Base-by-base conservation (phyloP, 1,140 invertebrate genomes). In the Yoshiicerus persimilis region DNA sequence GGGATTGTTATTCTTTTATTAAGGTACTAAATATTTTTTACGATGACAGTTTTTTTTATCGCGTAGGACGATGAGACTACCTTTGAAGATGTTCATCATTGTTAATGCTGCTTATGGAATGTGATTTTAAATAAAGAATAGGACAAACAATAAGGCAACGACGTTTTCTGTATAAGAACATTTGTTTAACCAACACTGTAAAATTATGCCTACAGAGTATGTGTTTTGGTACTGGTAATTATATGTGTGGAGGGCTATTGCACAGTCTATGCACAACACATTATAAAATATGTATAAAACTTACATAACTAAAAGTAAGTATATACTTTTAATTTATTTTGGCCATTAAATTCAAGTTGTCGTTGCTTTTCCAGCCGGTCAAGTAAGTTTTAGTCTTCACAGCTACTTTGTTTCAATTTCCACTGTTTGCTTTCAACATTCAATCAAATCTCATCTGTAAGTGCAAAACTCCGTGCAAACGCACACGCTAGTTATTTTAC, bases 21-120 rank as follows among this genome's bases (percentile, higher is more conserved):
- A 80, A n/a, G 20, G 32, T 80, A 80, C 30, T 80, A 80, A 80
- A 80, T 80, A 80, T 80, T 80, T 80, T 80, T 80, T 36, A 80
- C 75, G 75, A 80, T 80, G 75, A 80, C 75, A 80, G 75, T 36
- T n/a, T 80, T 80, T 77, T 80, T 20, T 77, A 11, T 77, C 9
- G 32, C n/a, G 10, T 34, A n/a, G 75, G n/a, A 80, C 20, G 34
- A 25, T 34, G 34, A 80, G 75, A 80, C 38, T 30, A 80, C 38
- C 75, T 36, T 80, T 32, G 10, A 4, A 8, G 8, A 80, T 80
- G 75, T 80, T 36, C 75, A 36, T 80, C 32, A 32, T n/a, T 38
- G 13, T 80, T 80, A 80, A 80, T 80, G 30, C 38, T 80, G 32
- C 36, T 10, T 32, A 80, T 4, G 5, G 4, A n/a, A 38, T 36